Percentiles rank a stretch among this genome's conserved stretches.
These are phyloP conservation scores for Patella vulgata DNA, from an alignment of 1,140 invertebrate species.

Conservation along the genomic window DNA sequence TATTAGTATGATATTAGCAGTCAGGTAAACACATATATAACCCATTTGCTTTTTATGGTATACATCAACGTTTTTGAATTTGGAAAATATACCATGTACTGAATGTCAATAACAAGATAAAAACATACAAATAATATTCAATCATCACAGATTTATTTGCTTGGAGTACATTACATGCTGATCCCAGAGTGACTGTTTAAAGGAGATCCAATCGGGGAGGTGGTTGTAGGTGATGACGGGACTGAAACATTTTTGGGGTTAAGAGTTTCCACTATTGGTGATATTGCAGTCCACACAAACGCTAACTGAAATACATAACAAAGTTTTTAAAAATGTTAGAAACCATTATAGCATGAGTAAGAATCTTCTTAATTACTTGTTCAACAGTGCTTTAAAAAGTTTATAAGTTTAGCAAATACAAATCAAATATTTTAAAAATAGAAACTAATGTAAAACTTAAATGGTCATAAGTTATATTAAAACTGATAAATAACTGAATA, in stretches of 20 bases:
- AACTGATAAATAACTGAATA: too few species aligned
- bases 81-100: too few species aligned
- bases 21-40: too few species aligned
- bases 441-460: background rate
- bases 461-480: too few species aligned
- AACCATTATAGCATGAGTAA: background rate
- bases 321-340: background rate
- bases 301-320: slow-evolving; percentile 42
- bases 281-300: slow-evolving; percentile 46
- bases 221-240: slow-evolving; percentile 27
- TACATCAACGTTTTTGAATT: too few species aligned
- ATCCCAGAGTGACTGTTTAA: slow-evolving; percentile 27
- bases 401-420: background rate
- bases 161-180: slow-evolving; percentile 10
- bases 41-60: too few species aligned
- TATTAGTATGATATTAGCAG: too few species aligned
- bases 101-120: too few species aligned
- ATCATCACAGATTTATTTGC: too few species aligned
- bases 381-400: background rate
- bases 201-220: slow-evolving; percentile 36
- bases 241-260: slow-evolving; percentile 19
- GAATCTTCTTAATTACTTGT: too few species aligned
- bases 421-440: background rate
- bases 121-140: too few species aligned
- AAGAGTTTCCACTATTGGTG: slow-evolving; percentile 40